Evolutionary conservation across 2,888 invertebrate species (phyloP).

Genomic region (Synergus gifuensis): DNA sequence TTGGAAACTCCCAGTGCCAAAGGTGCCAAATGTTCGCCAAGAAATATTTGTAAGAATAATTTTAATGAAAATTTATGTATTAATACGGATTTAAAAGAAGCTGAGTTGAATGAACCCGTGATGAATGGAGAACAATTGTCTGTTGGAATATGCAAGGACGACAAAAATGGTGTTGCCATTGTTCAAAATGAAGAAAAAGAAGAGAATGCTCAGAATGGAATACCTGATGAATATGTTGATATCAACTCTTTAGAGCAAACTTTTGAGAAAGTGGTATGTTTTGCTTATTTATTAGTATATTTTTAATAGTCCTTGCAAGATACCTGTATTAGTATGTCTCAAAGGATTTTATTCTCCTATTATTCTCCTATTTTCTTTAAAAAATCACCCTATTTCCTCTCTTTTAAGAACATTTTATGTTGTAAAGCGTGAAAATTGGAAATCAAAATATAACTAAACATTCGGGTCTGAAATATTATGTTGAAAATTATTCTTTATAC

Average conservation of each 20-base stretch:
- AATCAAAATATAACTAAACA: too few species aligned
- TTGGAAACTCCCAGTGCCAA: background rate
- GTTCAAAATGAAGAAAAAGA: background rate
- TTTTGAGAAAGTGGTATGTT: constrained; percentile 3
- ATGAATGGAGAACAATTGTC: background rate
- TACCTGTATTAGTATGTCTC: too few species aligned
- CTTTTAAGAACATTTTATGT: too few species aligned
- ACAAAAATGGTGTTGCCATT: background rate
- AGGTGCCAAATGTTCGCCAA: background rate
- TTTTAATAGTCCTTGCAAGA: too few species aligned
- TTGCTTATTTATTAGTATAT: background rate
- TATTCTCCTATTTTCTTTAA: too few species aligned
- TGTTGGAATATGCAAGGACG: background rate
- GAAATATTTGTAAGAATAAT: background rate
- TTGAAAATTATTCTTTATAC: background rate
- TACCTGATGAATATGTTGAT: background rate
- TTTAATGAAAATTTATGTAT: background rate
- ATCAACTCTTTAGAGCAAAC: background rate
- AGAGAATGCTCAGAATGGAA: background rate
- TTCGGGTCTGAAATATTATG: too few species aligned
- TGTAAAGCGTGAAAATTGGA: too few species aligned
- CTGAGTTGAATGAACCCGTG: background rate
- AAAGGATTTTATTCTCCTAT: too few species aligned
- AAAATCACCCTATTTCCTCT: too few species aligned
- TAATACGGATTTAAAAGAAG: background rate